phyloP scores from a whole-genome alignment of 2,113 vertebrate species.

The Zosterops pallidus region DNA sequence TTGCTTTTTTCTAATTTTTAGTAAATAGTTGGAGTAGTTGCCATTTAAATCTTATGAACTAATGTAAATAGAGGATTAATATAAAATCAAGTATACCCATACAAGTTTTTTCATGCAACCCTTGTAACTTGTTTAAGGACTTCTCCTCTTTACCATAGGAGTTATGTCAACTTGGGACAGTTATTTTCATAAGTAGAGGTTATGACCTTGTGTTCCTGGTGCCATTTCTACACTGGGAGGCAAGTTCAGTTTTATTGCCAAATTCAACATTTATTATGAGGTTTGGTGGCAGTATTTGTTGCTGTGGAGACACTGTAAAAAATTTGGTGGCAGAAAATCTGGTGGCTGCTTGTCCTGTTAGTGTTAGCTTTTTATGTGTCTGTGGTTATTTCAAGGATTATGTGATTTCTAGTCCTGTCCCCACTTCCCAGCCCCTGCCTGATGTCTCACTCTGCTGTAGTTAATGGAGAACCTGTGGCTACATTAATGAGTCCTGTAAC shows the following conservation, averaged over 20 bases:
- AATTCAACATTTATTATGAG: background rate
- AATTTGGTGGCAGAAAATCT: background rate
- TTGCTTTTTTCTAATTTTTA: background rate
- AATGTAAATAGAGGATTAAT: background rate
- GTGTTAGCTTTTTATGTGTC: background rate
- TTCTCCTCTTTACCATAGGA: background rate
- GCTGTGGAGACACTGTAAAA: background rate
- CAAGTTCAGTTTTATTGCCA: background rate
- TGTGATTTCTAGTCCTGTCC: background rate
- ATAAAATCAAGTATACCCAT: background rate
- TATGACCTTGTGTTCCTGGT: background rate
- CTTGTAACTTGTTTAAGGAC: background rate
- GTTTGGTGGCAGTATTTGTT: background rate
- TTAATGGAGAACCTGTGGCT: background rate
- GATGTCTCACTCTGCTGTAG: background rate
- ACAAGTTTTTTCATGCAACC: background rate
- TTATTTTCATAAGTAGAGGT: background rate
- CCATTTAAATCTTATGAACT: background rate
- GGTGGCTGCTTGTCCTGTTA: background rate
- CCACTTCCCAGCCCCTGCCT: background rate
- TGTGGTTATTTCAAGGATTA: background rate
- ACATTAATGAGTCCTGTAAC: background rate
- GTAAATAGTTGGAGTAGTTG: background rate
- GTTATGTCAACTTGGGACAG: background rate
- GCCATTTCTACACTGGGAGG: background rate